Evolutionary conservation across 2,888 invertebrate genomes (phyloP).

Genomic region (Nomada hirtipes): DNA sequence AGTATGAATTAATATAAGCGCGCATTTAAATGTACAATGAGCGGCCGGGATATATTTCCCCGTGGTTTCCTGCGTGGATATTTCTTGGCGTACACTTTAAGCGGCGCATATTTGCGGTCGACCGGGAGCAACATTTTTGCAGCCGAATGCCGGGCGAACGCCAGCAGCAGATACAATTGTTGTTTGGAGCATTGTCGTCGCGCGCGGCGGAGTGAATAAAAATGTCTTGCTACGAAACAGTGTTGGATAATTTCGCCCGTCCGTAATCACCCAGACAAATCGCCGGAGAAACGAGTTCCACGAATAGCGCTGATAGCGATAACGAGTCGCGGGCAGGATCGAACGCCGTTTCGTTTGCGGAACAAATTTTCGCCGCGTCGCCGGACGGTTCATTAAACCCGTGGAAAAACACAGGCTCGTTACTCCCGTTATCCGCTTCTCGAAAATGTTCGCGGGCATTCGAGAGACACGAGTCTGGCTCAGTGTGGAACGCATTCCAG

Average conservation of each 20-base stretch:
- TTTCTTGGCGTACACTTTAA: neutral
- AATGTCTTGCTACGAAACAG: too few species aligned
- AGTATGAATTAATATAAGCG: conserved; percentile 56
- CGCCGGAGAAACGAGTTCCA: neutral
- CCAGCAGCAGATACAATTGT: neutral
- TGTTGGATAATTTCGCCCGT: neutral
- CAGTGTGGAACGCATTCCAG: conserved; percentile 32
- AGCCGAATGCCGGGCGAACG: too few species aligned
- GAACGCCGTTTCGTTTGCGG: conserved; percentile 47
- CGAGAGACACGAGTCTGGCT: neutral
- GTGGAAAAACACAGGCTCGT: conserved; percentile 30
- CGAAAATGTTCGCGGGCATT: conserved; percentile 26
- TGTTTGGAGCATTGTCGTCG: too few species aligned
- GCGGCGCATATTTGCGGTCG: neutral
- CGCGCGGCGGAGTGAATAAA: too few species aligned
- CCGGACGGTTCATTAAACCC: conserved; percentile 48
- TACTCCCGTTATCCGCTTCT: conserved; percentile 52
- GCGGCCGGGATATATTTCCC: neutral
- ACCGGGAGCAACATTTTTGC: too few species aligned
- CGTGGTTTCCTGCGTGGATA: neutral
- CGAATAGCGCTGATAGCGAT: neutral
- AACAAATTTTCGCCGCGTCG: conserved; percentile 53
- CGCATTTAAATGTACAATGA: conserved; percentile 50
- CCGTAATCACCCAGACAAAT: neutral
- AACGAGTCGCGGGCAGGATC: neutral